Base-by-base conservation (phyloP, 2,888 invertebrate genomes). In the Plemyria rubiginata region DNA sequence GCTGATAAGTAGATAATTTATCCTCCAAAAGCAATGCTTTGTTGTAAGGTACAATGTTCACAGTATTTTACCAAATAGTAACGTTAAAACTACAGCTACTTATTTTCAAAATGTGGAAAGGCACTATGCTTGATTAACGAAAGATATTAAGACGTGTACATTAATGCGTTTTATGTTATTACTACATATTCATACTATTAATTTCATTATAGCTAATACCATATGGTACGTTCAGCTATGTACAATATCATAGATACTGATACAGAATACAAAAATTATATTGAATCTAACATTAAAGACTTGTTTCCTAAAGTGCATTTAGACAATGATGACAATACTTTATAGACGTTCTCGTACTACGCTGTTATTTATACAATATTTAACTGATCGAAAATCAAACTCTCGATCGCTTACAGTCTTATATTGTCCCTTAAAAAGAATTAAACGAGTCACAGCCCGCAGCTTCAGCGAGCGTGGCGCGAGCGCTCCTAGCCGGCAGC, bases 81-180 rank as follows among this genome's bases (percentile, higher is more conserved):
- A 77, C 74, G 49, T 74, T 79, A 77, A 74, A 72, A 74, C 77
- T 82, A 85, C 61, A 68, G 65, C 78, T 84, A 83, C 74, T 75
- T 81, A 84, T 69, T 80, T 81, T 79, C 66, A 80, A 82, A 86
- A 80, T 70, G 73, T 84, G 84, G 82, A 90, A 91, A 92, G 91
- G 91, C 91, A 91, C 91, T 90, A 89, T 87, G 76, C 86, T 88
- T 89, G 85, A 84, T 76, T 81, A 82, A 83, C 76, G 70, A 74
- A 81, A 82, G 59, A 61, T 70, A 66, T 38, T 59, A 60, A 53
- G 48, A 60, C 45, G 48, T 61, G 61, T 65, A 66, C 62, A 59
- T 49, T 65, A 48, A 60, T 58, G 56, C 65, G 54, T 60, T 65
- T 66, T 48, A 56, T 50, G 16, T 13, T 49, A 45, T 51, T 32